Conservation (phyloP, 2,888 invertebrate species). For the Heliconius hortense region DNA sequence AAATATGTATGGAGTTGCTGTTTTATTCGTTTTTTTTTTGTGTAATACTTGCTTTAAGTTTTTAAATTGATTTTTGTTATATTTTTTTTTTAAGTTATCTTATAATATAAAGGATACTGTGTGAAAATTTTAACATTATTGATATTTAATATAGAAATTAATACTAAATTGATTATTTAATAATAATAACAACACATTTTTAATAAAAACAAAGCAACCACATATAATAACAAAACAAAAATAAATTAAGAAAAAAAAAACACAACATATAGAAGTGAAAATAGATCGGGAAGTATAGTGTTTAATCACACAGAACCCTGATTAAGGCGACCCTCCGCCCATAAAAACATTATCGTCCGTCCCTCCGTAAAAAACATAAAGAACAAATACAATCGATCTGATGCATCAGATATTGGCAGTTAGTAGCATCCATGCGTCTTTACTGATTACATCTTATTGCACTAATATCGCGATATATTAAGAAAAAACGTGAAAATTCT, state of each 20-base stretch:
- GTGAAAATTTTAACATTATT: too few relatives aligned
- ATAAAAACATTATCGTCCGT: conserved; percentile 81
- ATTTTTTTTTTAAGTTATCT: too few relatives aligned
- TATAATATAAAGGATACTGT: too few relatives aligned
- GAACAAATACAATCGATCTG: conserved; percentile 77
- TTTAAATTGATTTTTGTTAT: too few relatives aligned
- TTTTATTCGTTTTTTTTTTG: conserved; percentile 64
- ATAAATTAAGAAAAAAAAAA: background rate
- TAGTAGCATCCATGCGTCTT: conserved; percentile 72
- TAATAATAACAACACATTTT: too few relatives aligned
- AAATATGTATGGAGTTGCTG: conserved; percentile 70
- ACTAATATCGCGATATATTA: conserved; percentile 42
- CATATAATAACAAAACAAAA: background rate
- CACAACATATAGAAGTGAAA: conserved; percentile 5
- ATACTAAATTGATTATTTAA: too few relatives aligned
- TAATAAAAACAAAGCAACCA: too few relatives aligned
- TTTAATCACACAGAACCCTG: conserved; percentile 79
- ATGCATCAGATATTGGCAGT: conserved; percentile 81
- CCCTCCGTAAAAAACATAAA: conserved; percentile 80
- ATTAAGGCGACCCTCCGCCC: conserved; percentile 73
- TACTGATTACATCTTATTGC: conserved; percentile 64
- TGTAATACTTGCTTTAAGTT: conserved; percentile 31
- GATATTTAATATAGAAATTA: too few relatives aligned
- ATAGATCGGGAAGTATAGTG: conserved; percentile 44
- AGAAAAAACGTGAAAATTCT: background rate